Base-by-base conservation (phyloP, 2,113 vertebrate genomes). In the Salminus brasiliensis region DNA sequence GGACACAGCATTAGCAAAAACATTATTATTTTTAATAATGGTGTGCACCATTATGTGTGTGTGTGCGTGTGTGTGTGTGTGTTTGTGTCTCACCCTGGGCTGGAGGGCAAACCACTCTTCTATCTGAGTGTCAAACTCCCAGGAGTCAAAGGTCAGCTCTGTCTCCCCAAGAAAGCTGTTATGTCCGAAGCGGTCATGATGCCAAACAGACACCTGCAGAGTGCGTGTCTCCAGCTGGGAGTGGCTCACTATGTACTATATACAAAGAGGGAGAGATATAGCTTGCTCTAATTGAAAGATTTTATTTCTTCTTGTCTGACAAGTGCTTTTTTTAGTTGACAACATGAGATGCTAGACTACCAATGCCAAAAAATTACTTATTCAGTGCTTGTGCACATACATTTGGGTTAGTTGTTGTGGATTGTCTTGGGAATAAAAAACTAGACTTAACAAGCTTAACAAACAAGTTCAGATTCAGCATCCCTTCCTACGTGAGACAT, bases 151-250 rank as follows among this genome's bases (percentile, higher is more conserved):
- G 67, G 95, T 94, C 90, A 99, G 92, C 90, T 98, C 96, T 87
- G 97, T 96, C 91, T 99, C 96, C 52, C 98, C 97, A 29, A 99
- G 93, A 89, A 99, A 99, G 86, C 92, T 96, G 89, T 99, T 99
- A 71, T 73, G 95, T 80, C 96, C 96, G 80, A 99, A 98, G 3
- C 96, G 94, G 92, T 98, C 98, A 72, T 98, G 94, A 86, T 99
- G 97, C 97, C 97, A 99, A 80, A 99, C 95, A 2, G 97, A 98
- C 69, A 98, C 92, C 90, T 98, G 96, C 13, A 99, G 90, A 16
- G 95, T 97, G 59, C 97, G 94, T 0, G 95, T 98, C 91, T 97
- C 97, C 87, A 99, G 92, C 90, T 99, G 97, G 0, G 96, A 96
- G 82, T 97, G 96, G 88, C 97, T 98, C 92, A 98, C 98, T 45